A percentile compares a stretch with the other conserved stretches of the same genome.
Conservation (phyloP, 2,888 invertebrate species). For the Tetranychus piercei region DNA sequence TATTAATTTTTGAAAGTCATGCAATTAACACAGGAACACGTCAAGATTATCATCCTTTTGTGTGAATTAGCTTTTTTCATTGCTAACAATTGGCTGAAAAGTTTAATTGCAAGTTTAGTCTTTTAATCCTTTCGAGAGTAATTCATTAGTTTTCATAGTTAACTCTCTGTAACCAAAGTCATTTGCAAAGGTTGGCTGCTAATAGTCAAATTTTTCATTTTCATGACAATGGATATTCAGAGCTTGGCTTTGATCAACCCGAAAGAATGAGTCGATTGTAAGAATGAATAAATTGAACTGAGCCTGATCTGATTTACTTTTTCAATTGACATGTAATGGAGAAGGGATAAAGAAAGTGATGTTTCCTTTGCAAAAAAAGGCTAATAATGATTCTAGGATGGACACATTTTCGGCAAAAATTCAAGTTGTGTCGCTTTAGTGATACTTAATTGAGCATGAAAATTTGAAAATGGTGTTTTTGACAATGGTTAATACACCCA, state of each 20-base stretch:
- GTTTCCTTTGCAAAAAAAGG: no score
- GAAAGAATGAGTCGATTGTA: no score
- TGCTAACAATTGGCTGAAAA: neutral
- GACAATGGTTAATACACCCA: slow-evolving; percentile 1
- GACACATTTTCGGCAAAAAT: no score
- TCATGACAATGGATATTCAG: neutral
- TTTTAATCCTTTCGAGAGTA: neutral
- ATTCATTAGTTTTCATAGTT: neutral
- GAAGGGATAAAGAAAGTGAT: no score
- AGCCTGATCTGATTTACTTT: no score
- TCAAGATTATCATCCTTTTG: neutral
- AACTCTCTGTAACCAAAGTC: neutral
- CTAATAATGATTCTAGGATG: no score
- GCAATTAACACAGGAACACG: neutral
- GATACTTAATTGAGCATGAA: neutral
- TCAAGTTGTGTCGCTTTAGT: neutral
- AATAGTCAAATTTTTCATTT: neutral
- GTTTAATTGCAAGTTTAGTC: neutral
- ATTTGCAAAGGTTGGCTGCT: neutral
- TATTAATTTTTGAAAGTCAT: neutral
- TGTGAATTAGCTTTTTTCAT: no score
- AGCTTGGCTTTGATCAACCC: no score
- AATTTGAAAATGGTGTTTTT: neutral
- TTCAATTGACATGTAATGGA: no score
- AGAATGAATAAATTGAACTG: no score